Conservation (phyloP, 2,113 vertebrate species). For the Casuarius casuarius region DNA sequence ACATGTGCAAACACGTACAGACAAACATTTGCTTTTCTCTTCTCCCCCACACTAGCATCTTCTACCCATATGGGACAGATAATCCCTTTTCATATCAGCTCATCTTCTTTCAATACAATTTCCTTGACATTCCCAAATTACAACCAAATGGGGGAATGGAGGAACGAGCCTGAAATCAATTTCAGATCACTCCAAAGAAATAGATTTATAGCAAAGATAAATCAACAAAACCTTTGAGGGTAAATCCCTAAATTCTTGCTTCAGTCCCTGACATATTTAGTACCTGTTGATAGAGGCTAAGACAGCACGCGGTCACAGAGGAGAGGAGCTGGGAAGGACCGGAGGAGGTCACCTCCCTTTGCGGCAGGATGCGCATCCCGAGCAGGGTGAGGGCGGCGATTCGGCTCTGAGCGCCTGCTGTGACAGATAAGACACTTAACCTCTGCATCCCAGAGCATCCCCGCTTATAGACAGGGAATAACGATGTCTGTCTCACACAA, state of each 20-base stretch:
- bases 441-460: rapidly evolving
- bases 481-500: rapidly evolving
- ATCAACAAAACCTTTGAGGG: conserved; percentile 48
- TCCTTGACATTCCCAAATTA: conserved; percentile 59
- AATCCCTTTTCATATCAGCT: conserved; percentile 31
- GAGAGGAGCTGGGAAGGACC: not conserved
- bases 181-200: not conserved
- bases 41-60: conserved; percentile 35
- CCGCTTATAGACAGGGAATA: rapidly evolving
- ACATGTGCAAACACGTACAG: conserved; percentile 34
- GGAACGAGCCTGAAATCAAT: conserved; percentile 53
- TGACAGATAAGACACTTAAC: not conserved
- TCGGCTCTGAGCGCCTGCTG: rapidly evolving
- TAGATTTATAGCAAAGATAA: conserved; percentile 44
- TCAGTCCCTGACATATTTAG: not conserved
- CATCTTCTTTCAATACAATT: conserved; percentile 40
- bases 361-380: not conserved
- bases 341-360: not conserved
- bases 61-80: conserved; percentile 54
- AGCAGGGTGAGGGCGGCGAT: not conserved
- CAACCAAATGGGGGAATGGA: conserved; percentile 39
- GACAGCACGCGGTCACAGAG: not conserved
- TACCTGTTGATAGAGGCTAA: conserved; percentile 27
- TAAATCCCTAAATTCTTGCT: conserved; percentile 26
- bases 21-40: conserved; percentile 46